These are phyloP conservation scores for Apamea anceps DNA, from an alignment of 2,888 invertebrate species.

Conservation along the genomic window DNA sequence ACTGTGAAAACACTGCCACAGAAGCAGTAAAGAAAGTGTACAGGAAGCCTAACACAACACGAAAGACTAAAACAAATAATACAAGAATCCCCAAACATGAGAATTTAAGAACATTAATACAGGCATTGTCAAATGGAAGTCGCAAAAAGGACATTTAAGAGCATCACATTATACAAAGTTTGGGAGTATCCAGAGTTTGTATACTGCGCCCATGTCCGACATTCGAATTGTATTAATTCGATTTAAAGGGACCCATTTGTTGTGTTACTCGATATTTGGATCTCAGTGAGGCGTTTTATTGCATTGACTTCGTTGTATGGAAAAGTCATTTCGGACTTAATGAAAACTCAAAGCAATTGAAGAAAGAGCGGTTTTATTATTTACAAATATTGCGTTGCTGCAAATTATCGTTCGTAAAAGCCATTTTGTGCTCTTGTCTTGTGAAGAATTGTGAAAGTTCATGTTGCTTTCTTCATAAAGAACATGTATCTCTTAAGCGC, in stretches of 20 bases:
- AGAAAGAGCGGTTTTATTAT: conserved; percentile 1
- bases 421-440: neutral
- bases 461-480: neutral
- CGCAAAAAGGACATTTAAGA: conserved; percentile 68
- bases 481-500: neutral
- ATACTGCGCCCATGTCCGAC: conserved; percentile 50
- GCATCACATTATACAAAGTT: conserved; percentile 72
- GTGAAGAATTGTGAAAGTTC: conserved; percentile 6
- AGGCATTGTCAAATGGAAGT: conserved; percentile 74
- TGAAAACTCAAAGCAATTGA: neutral
- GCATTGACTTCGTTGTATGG: neutral
- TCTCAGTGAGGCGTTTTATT: conserved; percentile 31
- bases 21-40: conserved; percentile 24
- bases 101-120: conserved; percentile 72
- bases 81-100: conserved; percentile 56
- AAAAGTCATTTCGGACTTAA: neutral
- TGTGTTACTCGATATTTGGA: conserved; percentile 49
- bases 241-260: conserved; percentile 36
- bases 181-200: conserved; percentile 51
- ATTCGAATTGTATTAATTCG: conserved; percentile 64
- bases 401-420: conserved; percentile 2
- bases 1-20: conserved; percentile 1
- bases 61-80: conserved; percentile 41
- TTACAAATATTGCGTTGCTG: conserved; percentile 24
- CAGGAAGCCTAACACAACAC: conserved; percentile 31